These are phyloP conservation scores for Catostylus mosaicus DNA, from an alignment of 30 jellyfish, hydroid and myxozoan genomes.

Conservation along the genomic window DNA sequence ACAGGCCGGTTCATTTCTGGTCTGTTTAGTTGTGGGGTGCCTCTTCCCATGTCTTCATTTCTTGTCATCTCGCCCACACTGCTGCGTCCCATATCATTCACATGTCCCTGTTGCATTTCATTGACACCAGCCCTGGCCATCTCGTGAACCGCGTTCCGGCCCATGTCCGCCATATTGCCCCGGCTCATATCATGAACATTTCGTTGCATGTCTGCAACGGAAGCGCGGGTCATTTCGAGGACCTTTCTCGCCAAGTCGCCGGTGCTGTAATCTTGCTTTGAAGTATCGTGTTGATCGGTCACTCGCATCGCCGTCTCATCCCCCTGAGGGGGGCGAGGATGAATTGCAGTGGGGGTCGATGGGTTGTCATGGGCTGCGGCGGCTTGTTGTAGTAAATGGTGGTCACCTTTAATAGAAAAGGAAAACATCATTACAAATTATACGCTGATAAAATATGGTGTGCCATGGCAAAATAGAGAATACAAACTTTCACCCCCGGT, in stretches of 20 bases:
- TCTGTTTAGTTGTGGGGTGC: conserved; percentile 35
- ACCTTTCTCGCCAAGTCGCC: conserved; percentile 51
- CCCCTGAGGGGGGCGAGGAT: conserved; percentile 73
- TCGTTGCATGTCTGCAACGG: conserved; percentile 47
- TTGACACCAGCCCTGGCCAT: conserved; percentile 50
- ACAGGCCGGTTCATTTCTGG: conserved; percentile 51
- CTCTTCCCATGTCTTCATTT: conserved; percentile 45
- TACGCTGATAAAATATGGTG: too few species aligned
- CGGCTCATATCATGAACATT: conserved; percentile 34
- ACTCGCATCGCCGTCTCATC: conserved; percentile 53
- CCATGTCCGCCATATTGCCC: conserved; percentile 42
- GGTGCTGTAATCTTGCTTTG: conserved; percentile 52
- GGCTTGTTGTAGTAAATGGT: conserved; percentile 55
- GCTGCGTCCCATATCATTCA: conserved; percentile 41
- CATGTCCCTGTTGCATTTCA: conserved; percentile 49
- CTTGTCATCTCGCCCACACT: conserved; percentile 29
- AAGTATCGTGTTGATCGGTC: conserved; percentile 20
- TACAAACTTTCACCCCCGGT: too few species aligned
- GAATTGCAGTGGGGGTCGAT: conserved; percentile 65
- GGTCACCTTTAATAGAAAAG: conserved; percentile 7
- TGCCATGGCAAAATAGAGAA: too few species aligned
- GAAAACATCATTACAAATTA: too few species aligned
- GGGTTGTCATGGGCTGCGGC: conserved; percentile 73
- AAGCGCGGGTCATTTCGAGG: conserved; percentile 43
- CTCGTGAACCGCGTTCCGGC: conserved; percentile 45